Conservation (phyloP, 1,140 invertebrate species). For the Protaetia brevitarsis region DNA sequence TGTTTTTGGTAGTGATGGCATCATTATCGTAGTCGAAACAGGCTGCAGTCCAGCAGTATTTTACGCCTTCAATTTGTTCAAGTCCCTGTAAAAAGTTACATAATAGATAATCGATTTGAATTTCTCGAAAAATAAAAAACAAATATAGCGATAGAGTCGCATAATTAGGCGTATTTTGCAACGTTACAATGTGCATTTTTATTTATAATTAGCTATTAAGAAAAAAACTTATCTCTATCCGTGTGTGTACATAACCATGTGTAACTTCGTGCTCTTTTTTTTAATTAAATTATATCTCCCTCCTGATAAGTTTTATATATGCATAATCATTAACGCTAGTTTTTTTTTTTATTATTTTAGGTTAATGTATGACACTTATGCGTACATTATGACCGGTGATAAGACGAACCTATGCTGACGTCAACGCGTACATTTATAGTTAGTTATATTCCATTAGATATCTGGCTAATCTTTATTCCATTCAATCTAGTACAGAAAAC, state of each 20-base stretch:
- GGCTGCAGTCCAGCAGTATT: too few species aligned
- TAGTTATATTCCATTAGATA: not conserved
- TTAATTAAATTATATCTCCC: conserved; percentile 17
- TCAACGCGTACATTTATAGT: not conserved
- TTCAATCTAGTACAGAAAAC: not conserved
- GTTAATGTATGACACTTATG: conserved; percentile 8
- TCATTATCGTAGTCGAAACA: too few species aligned
- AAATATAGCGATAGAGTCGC: too few species aligned
- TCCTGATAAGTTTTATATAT: not conserved
- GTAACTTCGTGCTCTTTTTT: not conserved
- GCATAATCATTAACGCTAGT: conserved; percentile 5
- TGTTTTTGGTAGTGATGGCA: too few species aligned
- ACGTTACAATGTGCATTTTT: not conserved
- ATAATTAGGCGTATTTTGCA: not conserved
- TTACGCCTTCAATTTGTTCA: too few species aligned
- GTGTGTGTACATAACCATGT: too few species aligned
- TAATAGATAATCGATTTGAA: too few species aligned
- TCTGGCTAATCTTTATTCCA: conserved; percentile 2
- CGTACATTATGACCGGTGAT: not conserved
- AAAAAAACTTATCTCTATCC: conserved; percentile 16
- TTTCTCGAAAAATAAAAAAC: too few species aligned
- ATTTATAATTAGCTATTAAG: conserved; percentile 10
- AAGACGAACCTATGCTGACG: conserved; percentile 11
- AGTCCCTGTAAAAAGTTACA: too few species aligned
- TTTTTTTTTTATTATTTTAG: too few species aligned